Evolutionary conservation across 1,140 invertebrate species (phyloP).

Genomic region (Calliphora vicina): DNA sequence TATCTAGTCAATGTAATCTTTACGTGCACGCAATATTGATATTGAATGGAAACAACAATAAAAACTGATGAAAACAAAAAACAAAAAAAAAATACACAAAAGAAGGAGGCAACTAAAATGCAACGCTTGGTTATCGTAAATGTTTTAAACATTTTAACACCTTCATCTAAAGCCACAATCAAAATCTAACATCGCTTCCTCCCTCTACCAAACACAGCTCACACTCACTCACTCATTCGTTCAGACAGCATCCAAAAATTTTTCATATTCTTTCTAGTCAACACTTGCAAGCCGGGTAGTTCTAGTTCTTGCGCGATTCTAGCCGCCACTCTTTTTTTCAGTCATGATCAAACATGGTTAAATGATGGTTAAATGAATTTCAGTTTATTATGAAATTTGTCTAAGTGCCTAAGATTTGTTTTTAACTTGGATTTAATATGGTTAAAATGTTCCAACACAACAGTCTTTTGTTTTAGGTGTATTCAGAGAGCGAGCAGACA

Average conservation of each 20-base stretch:
- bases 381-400: conserved; percentile 10
- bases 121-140: background rate
- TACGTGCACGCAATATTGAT: conserved; percentile 33
- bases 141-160: conserved; percentile 10
- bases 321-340: background rate
- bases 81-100: background rate
- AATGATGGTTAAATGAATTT: background rate
- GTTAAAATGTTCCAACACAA: background rate
- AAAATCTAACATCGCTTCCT: background rate
- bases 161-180: background rate
- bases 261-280: background rate
- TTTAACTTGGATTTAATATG: background rate
- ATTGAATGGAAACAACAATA: background rate
- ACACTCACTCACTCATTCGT: too few species aligned
- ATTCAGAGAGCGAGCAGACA: background rate
- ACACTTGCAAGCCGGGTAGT: background rate
- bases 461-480: background rate
- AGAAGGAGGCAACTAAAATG: background rate
- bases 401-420: background rate
- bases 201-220: background rate
- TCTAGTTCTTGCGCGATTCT: background rate
- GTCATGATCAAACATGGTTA: background rate
- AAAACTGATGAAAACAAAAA: background rate
- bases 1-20: conserved; percentile 26
- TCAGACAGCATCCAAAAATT: background rate